Base-by-base conservation (phyloP, 1,140 invertebrate species). In the Brachionus asplanchnoidis region DNA sequence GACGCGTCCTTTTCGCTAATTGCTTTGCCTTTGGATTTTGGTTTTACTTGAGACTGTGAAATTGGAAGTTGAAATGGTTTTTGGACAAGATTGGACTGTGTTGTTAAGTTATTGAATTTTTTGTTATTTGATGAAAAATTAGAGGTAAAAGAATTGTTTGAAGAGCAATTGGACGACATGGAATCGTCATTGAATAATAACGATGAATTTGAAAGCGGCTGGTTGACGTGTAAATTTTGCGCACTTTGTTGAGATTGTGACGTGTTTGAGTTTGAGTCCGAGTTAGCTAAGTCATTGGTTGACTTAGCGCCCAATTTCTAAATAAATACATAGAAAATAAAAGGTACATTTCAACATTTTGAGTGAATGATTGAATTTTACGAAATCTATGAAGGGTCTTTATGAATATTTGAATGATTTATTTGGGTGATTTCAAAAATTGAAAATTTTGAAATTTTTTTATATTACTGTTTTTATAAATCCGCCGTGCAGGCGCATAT, bases 401-500 rank as follows among this genome's bases (percentile, higher is more conserved):
- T 66, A 68, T 68, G 32, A 68, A 32, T 68, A 7, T 36, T 68
- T 32, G 66, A 68, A 28, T 32, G 26, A 68, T 28, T 20, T 60
- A 53, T 23, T 60, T 60, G 20, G 53, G 53, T 60, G 53, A 60
- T 60, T 60, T 60, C 53, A 60, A 60, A 60, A 23, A 60, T 60
- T 60, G 53, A 60, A 60, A 60, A 60, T 60, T 60, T 60, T 60
- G 53, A 60, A 60, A 60, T 60, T 50, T 77, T 42, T 77, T 77
- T 77, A 77, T 77, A 77, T 77, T 77, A 77, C 79, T 82, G 53
- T 82, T 82, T 97, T 97, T 88, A 96, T 95, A 89, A 97, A 97
- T 79, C 96, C 96, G 14, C 96, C 96, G 90, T 98, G 96, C 26
- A 97, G 91, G 86, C 96, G 91, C 96, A 97, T 98, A 88, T 98